phyloP scores from a whole-genome alignment of 2,888 invertebrate species.

The Augochlorella aurata region DNA sequence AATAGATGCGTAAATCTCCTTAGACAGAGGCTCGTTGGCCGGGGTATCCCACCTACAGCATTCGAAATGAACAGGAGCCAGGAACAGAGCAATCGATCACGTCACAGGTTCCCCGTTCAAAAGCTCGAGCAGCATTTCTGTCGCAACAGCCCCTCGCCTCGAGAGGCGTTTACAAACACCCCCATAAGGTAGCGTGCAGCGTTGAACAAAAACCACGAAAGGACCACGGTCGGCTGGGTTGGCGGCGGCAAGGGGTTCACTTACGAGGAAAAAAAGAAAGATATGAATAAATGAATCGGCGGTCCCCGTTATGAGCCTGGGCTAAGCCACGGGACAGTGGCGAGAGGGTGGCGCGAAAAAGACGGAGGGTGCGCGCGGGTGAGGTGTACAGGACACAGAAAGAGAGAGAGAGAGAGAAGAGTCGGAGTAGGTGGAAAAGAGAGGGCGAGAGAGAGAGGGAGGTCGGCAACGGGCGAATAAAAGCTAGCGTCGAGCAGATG shows the following conservation, averaged over 20 bases:
- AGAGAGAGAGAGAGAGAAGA: neutral
- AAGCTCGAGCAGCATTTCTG: constrained; percentile 20
- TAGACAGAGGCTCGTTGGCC: neutral
- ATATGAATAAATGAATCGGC: constrained; percentile 71
- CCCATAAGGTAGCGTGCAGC: constrained; percentile 8
- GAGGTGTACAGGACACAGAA: constrained; percentile 10
- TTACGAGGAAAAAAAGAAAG: constrained; percentile 31
- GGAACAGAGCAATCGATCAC: constrained; percentile 11
- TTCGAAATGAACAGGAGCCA: neutral
- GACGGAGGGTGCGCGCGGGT: constrained; percentile 30
- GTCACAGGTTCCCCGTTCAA: neutral
- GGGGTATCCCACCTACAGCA: neutral
- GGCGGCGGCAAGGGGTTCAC: constrained; percentile 28
- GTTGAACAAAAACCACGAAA: constrained; percentile 49
- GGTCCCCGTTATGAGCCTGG: constrained; percentile 50
- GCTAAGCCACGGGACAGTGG: constrained; percentile 57
- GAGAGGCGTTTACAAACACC: constrained; percentile 16
- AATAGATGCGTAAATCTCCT: neutral
- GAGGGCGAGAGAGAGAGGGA: constrained; percentile 54
- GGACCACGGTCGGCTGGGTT: constrained; percentile 28
- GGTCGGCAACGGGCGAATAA: constrained; percentile 68
- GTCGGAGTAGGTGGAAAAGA: neutral
- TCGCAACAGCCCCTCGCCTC: neutral
- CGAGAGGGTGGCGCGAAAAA: constrained; percentile 53
- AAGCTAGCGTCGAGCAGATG: constrained; percentile 78